These are phyloP conservation scores for Brachypteracias leptosomus DNA, from an alignment of 2,113 vertebrate species.

Conservation along the genomic window DNA sequence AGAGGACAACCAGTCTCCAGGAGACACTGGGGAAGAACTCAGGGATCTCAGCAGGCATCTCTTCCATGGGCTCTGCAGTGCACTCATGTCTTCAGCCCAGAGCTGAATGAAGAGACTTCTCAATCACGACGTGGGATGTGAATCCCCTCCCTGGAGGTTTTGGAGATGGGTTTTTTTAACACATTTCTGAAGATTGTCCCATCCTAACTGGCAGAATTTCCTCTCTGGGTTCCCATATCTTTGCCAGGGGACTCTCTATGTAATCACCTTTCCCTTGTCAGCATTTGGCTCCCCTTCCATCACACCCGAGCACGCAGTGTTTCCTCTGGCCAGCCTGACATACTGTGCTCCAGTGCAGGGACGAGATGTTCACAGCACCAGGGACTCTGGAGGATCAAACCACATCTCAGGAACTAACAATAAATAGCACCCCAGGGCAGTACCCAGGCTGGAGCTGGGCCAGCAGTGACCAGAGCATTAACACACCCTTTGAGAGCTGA, in stretches of 20 bases:
- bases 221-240: background rate
- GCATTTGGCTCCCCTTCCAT: background rate
- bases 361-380: background rate
- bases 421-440: background rate
- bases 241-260: background rate
- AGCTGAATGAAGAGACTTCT: background rate
- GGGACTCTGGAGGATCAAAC: background rate
- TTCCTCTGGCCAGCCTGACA: background rate
- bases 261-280: background rate
- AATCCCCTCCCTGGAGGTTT: background rate
- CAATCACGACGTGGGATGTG: background rate
- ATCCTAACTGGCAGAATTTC: background rate
- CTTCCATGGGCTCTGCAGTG: background rate
- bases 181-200: background rate
- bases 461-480: background rate
- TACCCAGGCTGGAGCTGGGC: background rate
- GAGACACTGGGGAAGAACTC: background rate
- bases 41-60: background rate
- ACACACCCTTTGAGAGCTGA: background rate
- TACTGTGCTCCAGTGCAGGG: background rate
- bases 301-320: background rate
- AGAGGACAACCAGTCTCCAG: background rate
- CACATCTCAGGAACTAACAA: background rate
- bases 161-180: background rate
- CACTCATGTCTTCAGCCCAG: fast-evolving